Evolutionary conservation across 2,888 invertebrate species (phyloP), one percentile per base, ranked within the genome.

Genomic region (Leptinotarsa juncta): DNA sequence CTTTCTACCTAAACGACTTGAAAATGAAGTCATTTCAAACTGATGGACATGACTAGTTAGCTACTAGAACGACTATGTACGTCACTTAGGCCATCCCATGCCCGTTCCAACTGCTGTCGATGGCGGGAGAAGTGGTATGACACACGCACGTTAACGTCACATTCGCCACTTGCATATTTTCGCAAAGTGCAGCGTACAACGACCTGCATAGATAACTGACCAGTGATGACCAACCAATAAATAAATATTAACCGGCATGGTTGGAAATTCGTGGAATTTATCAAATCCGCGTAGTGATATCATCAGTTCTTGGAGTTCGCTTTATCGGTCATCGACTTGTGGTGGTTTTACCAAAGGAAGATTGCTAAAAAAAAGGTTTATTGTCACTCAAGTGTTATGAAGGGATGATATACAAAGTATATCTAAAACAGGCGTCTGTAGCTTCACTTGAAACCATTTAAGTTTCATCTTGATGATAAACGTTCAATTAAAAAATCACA

Each of bases 181-280:
- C 42, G 62, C 62, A 32, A 62, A 62, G 62, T 62, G 16, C 62
- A 62, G 26, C 42, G 62, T 62, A n/a, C 62, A 62, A 62, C n/a
- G 62, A 62, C 62, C 62, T 32, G 62, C 62, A 42, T 62, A 62
- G 62, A 62, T 42, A 15, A 62, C 62, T 42, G 62, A 62, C 62
- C 62, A 62, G 62, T 32, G 42, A 62, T 62, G 62, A 32, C 62
- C 62, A n/a, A 62, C 26, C 62, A 32, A 62, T 62, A 62, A 62
- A 62, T 62, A 62, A 62, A 42, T 62, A 62, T 32, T 42, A 42
- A 62, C 42, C n/a, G 42, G 62, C n/a, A 60, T 23, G 60, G 26
- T 16, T 15, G 60, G 60, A 60, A 62, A 62, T 62, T n/a, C 62
- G 42, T n/a, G 15, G 62, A 42, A 62, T 62, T 62, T 62, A 42